Evolutionary conservation across 2,797 vertebrate genomes (phyloP).

Genomic region (Pristis pectinata): DNA sequence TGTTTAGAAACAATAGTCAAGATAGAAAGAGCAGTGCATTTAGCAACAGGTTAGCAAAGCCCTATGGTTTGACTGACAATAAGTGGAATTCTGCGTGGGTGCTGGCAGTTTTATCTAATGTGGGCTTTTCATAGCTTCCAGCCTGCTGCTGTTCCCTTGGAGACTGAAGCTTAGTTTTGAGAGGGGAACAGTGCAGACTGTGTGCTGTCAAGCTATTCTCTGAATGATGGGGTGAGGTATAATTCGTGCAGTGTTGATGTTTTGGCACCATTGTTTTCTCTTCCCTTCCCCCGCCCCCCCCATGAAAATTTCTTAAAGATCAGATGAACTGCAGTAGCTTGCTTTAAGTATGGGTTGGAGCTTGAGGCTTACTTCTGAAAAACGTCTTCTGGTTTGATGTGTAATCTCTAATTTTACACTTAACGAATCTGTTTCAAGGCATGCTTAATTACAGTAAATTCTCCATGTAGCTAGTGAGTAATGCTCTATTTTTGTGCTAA

Average conservation of each 20-base stretch:
- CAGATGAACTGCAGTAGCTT: neutral
- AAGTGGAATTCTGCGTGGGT: neutral
- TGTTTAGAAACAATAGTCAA: neutral
- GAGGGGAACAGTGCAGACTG: neutral
- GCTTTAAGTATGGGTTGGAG: neutral
- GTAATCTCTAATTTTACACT: neutral
- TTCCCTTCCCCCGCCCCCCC: no score
- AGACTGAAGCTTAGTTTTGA: neutral
- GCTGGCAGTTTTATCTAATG: neutral
- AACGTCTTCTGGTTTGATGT: neutral
- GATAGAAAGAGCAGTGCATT: neutral
- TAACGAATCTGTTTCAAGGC: neutral
- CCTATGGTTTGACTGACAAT: neutral
- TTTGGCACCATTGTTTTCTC: neutral
- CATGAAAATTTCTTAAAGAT: neutral
- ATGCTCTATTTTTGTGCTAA: neutral
- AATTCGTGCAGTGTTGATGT: neutral
- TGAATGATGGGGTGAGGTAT: neutral
- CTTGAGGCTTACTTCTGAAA: neutral
- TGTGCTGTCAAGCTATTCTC: neutral
- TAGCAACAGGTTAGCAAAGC: neutral
- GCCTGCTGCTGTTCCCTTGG: neutral
- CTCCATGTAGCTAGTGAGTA: neutral
- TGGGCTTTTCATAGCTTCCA: neutral
- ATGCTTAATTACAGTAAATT: neutral